Base-by-base conservation (phyloP, 2,797 vertebrate species). In the Notolabrus celidotus region DNA sequence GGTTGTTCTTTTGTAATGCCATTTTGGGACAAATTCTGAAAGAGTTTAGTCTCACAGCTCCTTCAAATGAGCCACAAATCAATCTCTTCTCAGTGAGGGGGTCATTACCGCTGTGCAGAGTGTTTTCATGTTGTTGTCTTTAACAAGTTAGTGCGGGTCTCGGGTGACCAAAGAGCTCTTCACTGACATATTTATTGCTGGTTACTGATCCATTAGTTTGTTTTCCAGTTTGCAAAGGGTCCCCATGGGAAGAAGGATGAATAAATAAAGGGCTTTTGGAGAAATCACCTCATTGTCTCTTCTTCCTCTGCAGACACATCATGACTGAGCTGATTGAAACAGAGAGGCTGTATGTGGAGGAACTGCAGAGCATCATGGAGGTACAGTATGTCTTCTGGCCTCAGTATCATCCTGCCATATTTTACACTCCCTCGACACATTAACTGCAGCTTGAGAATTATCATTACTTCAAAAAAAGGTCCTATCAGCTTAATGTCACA, bases 291-390 rank as follows among this genome's bases (percentile, higher is more conserved):
- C 8, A 20, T 68, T 72, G 39, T 36, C 27, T 55, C 17, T 7
- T 34, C 10, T 67, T 49, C 64, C 68, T 74, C 60, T 67, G 33
- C 83, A 99, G 97, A 86, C 95, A 94, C 86, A 96, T 99, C 74
- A 95, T 98, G 92, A 95, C 92, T 38, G 97, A 99, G 82, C 91
- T 98, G 79, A 96, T 99, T 84, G 96, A 99, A 91, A 97, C 97
- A 0, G 97, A 99, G 87, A 93, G 96, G 43, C 91, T 96, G 36
- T 99, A 98, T 68, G 96, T 98, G 53, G 97, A 98, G 83, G 97
- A 98, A 76, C 93, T 98, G 63, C 96, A 97, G 74, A 97, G 94
- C 85, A 97, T 99, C 89, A 96, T 99, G 88, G 96, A 97, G 96
- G 97, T 98, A 84, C 11, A 41, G 22, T 50, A 31, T 57, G 0